phyloP scores from a whole-genome alignment of 1,140 invertebrate genomes.

The Amphibalanus amphitrite region DNA sequence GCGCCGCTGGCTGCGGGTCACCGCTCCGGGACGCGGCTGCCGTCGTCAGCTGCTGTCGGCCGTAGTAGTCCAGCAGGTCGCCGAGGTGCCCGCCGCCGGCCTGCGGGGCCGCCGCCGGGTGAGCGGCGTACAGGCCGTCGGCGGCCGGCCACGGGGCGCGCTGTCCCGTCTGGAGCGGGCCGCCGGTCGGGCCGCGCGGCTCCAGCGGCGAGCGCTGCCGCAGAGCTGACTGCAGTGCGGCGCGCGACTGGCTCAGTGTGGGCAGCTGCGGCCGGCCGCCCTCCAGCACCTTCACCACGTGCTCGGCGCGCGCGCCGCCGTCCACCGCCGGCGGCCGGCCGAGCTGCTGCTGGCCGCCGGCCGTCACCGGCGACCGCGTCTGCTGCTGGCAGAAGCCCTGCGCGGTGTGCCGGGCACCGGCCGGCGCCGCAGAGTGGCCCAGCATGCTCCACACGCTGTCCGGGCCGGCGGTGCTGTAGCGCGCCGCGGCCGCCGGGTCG shows the following conservation, averaged over 20 bases:
- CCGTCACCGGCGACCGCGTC: not conserved
- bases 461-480: slow-evolving; percentile 18
- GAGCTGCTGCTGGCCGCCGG: too few species aligned
- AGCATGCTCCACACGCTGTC: slow-evolving; percentile 62
- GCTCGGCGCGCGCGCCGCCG: not conserved
- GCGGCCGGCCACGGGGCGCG: not conserved
- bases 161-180: not conserved
- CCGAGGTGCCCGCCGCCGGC: not conserved
- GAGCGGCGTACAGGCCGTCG: not conserved
- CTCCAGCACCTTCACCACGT: not conserved
- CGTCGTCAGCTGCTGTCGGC: not conserved
- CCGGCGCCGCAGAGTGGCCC: slow-evolving; percentile 67
- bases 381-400: slow-evolving; percentile 60
- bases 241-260: not conserved
- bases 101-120: not conserved
- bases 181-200: too few species aligned
- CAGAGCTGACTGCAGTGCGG: not conserved
- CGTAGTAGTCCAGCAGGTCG: not conserved
- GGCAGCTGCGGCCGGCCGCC: too few species aligned
- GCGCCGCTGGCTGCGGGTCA: not conserved
- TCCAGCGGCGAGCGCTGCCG: not conserved
- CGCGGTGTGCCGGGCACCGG: slow-evolving; percentile 82
- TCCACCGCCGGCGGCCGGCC: not conserved
- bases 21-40: not conserved
- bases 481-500: too few species aligned